Evolutionary conservation across 2,797 vertebrate genomes (phyloP), one percentile per base, ranked within the genome.

Genomic region (Oryzias sinensis): DNA sequence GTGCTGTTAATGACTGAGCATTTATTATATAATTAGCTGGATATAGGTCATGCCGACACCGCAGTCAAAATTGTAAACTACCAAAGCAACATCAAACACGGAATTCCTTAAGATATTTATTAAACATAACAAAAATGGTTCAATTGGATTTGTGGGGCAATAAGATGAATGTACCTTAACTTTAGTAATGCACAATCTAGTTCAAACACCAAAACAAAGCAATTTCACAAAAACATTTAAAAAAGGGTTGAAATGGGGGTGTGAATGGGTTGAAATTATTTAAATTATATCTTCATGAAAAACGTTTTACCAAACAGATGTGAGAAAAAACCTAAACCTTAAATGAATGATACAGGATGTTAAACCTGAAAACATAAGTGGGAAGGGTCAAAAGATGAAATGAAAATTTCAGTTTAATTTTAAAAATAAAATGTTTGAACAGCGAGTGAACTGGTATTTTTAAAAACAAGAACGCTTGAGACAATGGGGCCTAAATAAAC

Each of bases 1-100:
- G 20, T 43, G 33, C 33, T 37, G 33, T 50, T 61, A 43, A 52
- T 62, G 24, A 70, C 14, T 37, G 18, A 58, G 9, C 46, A 33
- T 77, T 81, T 70, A 80, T 81, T 85, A 86, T 69, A 80, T 85
- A 85, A 86, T 83, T 82, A 82, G 54, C 55, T 59, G 50, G 68
- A 88, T 83, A 70, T 87, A 82, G 78, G 82, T 87, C 82, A 85
- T 29, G 51, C 62, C 59, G 40, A 62, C 74, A 71, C 72, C 56
- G 81, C 76, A 76, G 73, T 61, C 42, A 53, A 45, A 17, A 37
- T 6, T 6, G 6, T 24, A 29, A 60, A 15, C 8, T 3, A 44
- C 74, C 20, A 76, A 53, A 72, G 24, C 3, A 42, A 51, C 14
- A 49, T 9, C 29, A 65, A 24, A 48, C 3, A 24, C 50, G 44